Evolutionary conservation across 1,140 invertebrate genomes (phyloP).

Genomic region (Drosophila sulfurigaster): DNA sequence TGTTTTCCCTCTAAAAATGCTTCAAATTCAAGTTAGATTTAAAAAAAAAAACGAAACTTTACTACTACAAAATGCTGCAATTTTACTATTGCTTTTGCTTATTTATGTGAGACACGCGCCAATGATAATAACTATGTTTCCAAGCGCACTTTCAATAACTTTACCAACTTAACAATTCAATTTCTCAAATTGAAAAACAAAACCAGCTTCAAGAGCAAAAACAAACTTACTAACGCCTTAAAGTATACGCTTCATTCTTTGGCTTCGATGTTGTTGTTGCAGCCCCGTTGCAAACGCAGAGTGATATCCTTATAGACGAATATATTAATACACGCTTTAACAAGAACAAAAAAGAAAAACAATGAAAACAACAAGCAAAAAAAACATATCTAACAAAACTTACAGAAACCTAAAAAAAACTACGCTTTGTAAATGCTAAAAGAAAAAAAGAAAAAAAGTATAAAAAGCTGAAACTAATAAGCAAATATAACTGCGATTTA

Average conservation of each 20-base stretch:
- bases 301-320: conserved; percentile 82
- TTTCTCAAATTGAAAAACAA: conserved; percentile 1
- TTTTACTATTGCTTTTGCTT: conserved; percentile 50
- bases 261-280: conserved; percentile 76
- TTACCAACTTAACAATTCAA: conserved; percentile 6
- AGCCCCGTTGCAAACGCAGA: conserved; percentile 47
- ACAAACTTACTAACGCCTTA: conserved; percentile 53
- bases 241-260: conserved; percentile 74
- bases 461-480: conserved; percentile 55
- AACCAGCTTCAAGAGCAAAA: conserved; percentile 20
- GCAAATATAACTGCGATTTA: conserved; percentile 51
- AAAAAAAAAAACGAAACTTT: background rate
- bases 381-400: conserved; percentile 27
- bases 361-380: conserved; percentile 41
- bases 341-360: conserved; percentile 21
- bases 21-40: conserved; percentile 29
- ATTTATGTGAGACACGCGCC: conserved; percentile 45
- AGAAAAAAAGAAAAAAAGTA: conserved; percentile 52
- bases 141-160: conserved; percentile 40
- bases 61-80: conserved; percentile 6
- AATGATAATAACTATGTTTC: conserved; percentile 23
- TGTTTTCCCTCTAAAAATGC: conserved; percentile 25
- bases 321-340: conserved; percentile 83
- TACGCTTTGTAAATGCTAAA: conserved; percentile 77
- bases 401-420: conserved; percentile 40